Conservation (phyloP, 2,797 vertebrate species). For the Sphenopsis melanotis region DNA sequence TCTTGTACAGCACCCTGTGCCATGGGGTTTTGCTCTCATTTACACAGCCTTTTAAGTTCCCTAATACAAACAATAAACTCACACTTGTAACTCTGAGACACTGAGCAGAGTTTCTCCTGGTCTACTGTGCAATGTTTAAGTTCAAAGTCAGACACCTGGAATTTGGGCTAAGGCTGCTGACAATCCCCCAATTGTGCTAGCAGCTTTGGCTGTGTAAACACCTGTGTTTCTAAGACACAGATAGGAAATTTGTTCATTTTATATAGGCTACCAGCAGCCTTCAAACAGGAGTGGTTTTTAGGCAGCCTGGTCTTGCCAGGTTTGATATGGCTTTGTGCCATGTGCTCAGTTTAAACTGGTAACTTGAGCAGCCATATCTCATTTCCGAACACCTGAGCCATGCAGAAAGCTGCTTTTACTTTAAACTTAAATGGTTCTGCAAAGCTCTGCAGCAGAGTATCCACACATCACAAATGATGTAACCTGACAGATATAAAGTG, state of each 20-base stretch:
- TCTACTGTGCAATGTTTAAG: neutral
- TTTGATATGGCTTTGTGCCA: constrained; percentile 7
- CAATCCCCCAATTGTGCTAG: neutral
- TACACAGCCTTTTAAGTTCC: neutral
- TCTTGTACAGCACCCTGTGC: neutral
- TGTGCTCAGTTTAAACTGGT: neutral
- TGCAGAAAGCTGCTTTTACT: constrained; percentile 64
- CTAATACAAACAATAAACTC: neutral
- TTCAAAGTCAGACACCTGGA: neutral
- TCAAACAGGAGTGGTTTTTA: neutral
- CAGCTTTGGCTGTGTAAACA: constrained; percentile 1
- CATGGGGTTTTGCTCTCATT: neutral
- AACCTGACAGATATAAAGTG: constrained; percentile 69
- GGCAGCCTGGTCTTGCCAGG: neutral
- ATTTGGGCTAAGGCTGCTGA: neutral
- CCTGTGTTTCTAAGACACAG: neutral
- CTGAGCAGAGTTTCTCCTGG: neutral
- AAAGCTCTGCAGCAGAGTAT: constrained; percentile 28
- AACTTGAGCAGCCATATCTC: neutral
- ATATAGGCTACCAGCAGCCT: neutral
- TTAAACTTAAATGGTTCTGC: constrained; percentile 22
- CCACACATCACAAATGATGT: constrained; percentile 61
- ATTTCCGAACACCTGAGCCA: constrained; percentile 26
- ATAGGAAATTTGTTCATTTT: constrained; percentile 1
- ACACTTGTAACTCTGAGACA: neutral